A percentile compares a stretch with the other conserved stretches of the same genome.
Evolutionary conservation across 2,113 vertebrate species (phyloP).

Genomic region (Eptesicus fuscus): DNA sequence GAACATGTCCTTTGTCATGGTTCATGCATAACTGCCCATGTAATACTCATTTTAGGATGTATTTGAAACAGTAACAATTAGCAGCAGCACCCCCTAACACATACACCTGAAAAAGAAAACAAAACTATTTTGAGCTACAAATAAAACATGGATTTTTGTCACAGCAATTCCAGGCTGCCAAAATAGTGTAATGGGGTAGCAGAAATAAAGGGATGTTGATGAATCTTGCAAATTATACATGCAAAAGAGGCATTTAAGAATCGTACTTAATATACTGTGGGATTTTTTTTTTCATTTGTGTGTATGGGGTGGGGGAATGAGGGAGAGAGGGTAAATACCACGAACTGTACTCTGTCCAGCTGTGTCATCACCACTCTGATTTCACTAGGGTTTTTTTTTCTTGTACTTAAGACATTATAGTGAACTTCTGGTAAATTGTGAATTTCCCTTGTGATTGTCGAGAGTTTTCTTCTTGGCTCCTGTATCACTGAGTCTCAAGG

Average conservation of each 20-base stretch:
- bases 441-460: background rate
- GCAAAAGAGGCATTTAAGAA: background rate
- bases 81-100: background rate
- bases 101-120: background rate
- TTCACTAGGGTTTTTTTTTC: background rate
- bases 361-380: background rate
- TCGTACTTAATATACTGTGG: background rate
- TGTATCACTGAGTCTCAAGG: background rate
- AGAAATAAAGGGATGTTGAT: background rate
- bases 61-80: background rate
- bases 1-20: slow-evolving; percentile 3
- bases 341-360: background rate
- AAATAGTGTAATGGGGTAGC: background rate
- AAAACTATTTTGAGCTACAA: background rate
- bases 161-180: background rate
- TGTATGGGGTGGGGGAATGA: background rate
- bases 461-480: background rate
- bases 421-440: background rate
- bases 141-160: slow-evolving; percentile 13
- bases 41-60: background rate
- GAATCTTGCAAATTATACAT: background rate
- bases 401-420: background rate
- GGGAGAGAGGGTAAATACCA: background rate
- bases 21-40: slow-evolving; percentile 9
- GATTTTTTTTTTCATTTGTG: background rate